phyloP scores from a whole-genome alignment of 2,888 invertebrate genomes.

The Drosophila dives region DNA sequence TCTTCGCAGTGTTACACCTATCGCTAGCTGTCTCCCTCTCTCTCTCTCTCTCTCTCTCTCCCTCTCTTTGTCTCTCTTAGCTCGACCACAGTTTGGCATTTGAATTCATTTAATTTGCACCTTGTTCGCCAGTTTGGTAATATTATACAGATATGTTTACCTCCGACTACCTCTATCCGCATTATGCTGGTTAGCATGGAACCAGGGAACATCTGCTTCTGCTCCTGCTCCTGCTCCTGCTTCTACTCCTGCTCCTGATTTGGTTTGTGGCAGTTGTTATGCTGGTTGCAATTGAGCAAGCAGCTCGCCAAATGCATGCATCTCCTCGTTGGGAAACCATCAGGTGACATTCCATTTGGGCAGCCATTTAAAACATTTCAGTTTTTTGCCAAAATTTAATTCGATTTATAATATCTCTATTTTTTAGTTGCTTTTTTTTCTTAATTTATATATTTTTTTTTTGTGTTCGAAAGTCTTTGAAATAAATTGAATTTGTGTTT shows the following conservation, averaged over 20 bases:
- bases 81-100: slow-evolving; percentile 64
- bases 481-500: neutral
- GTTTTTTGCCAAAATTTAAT: neutral
- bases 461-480: neutral
- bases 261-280: slow-evolving; percentile 20
- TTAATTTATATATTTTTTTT: neutral
- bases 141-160: slow-evolving; percentile 27
- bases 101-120: slow-evolving; percentile 79
- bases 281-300: slow-evolving; percentile 28
- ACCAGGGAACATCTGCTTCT: slow-evolving; percentile 37
- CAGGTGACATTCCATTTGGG: neutral
- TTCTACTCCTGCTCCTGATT: neutral
- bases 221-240: slow-evolving; percentile 10
- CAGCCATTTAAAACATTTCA: neutral
- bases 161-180: slow-evolving; percentile 12
- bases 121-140: slow-evolving; percentile 73
- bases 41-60: slow-evolving; percentile 5
- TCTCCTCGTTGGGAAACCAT: neutral
- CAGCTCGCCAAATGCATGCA: neutral
- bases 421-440: neutral
- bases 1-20: slow-evolving; percentile 17
- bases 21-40: neutral
- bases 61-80: neutral
- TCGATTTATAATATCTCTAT: neutral
- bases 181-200: slow-evolving; percentile 46